Evolutionary conservation across 2,797 vertebrate species (phyloP).

Genomic region (Pteropus rufus): DNA sequence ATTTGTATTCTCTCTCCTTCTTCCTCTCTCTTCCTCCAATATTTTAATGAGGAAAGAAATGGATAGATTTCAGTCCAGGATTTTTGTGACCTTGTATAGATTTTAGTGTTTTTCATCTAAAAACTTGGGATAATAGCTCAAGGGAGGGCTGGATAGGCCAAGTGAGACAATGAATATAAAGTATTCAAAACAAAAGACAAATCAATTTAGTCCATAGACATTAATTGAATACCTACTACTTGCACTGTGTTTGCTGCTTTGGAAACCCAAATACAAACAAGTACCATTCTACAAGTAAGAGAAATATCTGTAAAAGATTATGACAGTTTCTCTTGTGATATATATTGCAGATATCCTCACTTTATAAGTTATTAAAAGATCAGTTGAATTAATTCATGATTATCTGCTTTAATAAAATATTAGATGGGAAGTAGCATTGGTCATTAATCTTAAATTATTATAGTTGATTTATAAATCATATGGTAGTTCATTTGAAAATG

Average conservation of each 20-base stretch:
- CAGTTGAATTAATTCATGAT: background rate
- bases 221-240: background rate
- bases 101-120: background rate
- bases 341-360: background rate
- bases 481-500: background rate
- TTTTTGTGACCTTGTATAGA: background rate
- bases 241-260: background rate
- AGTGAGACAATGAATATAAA: background rate
- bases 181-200: slow-evolving; percentile 23
- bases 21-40: background rate
- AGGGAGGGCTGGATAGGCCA: background rate
- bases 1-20: background rate
- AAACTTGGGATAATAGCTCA: background rate
- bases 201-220: background rate
- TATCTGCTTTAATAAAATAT: background rate
- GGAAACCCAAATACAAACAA: background rate
- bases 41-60: slow-evolving; percentile 11
- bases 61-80: background rate
- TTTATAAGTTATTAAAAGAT: background rate
- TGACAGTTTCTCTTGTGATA: background rate
- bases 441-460: slow-evolving; percentile 25
- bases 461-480: background rate
- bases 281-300: background rate
- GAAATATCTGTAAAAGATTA: background rate
- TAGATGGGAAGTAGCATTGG: background rate